Evolutionary conservation across 1,140 invertebrate genomes (phyloP), one percentile per base, ranked within the genome.

Genomic region (Diorhabda sublineata): DNA sequence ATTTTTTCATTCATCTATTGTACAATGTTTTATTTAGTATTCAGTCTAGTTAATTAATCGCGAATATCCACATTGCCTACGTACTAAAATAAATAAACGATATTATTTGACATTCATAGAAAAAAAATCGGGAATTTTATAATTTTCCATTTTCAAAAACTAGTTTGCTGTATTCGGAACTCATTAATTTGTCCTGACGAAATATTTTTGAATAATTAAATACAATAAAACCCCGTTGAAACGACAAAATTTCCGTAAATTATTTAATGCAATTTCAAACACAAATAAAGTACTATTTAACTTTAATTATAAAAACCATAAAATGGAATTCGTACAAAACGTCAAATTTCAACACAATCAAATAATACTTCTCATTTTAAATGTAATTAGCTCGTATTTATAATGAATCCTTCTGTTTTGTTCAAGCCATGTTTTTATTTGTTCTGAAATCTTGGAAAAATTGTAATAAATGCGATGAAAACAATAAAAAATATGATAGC

Each of bases 261-360:
- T 71, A 71, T 66, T 71, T 69, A 71, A 69, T 66, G 70, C 61
- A 71, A 71, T 71, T 71, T 71, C 42, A 66, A 71, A 71, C 61
- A 71, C 67, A 71, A 71, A 71, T 71, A 69, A 67, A 69, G 64
- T 67, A 41, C 2, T 67, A 71, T 68, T 71, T 69, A 69, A 71
- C 70, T 71, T 69, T 63, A 71, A 71, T 71, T 69, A 71, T 57
- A 66, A 64, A 71, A 69, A 68, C 58, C 45, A 56, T 52, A 52
- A 52, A 52, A 52, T 52, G 47, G 47, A 52, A 52, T 52, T 52
- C n/a, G 47, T 52, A 52, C 47, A 52, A 52, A 52, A 3, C 47
- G 47, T 4, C 6, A 52, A 52, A 52, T 52, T 52, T 52, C 47
- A n/a, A 8, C 47, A 52, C 26, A 52, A 52, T 52, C 6, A 52